phyloP scores from a whole-genome alignment of 2,113 vertebrate species.

The Thamnaconus septentrionalis region DNA sequence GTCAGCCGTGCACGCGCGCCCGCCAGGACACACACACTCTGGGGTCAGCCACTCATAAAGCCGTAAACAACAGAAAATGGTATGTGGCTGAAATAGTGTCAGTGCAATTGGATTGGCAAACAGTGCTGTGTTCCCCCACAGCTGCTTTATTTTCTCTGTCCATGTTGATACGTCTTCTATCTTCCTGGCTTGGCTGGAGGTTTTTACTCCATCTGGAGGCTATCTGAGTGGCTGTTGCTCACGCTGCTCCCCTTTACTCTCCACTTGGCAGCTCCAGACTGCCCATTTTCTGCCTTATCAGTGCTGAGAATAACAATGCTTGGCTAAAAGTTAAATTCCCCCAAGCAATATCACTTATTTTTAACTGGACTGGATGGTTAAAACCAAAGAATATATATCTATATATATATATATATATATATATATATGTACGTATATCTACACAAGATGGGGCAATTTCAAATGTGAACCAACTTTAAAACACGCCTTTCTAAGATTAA shows the following conservation, averaged over 20 bases:
- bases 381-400: not conserved
- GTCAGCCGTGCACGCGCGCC: conserved; percentile 8
- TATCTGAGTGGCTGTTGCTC: conserved; percentile 51
- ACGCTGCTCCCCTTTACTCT: conserved; percentile 55
- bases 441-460: no score
- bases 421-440: not conserved
- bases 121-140: conserved; percentile 55
- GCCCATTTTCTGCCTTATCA: conserved; percentile 37
- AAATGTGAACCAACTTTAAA: no score
- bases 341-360: conserved; percentile 5
- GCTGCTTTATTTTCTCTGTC: conserved; percentile 66
- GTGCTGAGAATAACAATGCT: conserved; percentile 12
- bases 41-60: conserved; percentile 66
- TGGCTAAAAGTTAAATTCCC: not conserved
- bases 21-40: conserved; percentile 33
- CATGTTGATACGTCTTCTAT: conserved; percentile 68
- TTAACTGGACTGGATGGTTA: not conserved
- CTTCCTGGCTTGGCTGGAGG: conserved; percentile 38
- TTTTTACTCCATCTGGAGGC: conserved; percentile 61
- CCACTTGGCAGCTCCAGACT: conserved; percentile 28
- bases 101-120: conserved; percentile 70
- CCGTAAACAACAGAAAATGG: conserved; percentile 73
- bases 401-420: not conserved
- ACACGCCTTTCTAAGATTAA: no score
- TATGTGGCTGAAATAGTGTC: conserved; percentile 68